Conservation (phyloP, 2,797 vertebrate genomes). For the Valencia hispanica region DNA sequence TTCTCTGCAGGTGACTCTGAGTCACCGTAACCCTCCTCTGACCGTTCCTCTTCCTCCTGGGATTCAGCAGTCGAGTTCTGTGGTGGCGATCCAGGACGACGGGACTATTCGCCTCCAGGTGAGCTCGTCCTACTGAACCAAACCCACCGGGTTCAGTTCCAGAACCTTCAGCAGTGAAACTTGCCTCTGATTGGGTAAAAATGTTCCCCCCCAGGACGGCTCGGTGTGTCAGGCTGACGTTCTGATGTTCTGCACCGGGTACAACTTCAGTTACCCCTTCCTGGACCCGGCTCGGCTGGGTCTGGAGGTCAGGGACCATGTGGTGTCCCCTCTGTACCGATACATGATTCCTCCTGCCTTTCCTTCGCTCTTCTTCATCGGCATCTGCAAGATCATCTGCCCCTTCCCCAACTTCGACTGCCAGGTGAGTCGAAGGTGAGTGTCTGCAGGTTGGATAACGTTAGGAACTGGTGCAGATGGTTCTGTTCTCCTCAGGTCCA, state of each 20-base stretch:
- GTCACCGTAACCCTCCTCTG: constrained; percentile 67
- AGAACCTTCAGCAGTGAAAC: neutral
- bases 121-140: neutral
- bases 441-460: fast-evolving
- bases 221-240: constrained; percentile 58
- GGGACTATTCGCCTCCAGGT: constrained; percentile 73
- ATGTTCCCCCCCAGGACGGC: constrained; percentile 65
- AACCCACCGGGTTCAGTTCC: neutral
- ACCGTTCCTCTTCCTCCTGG: constrained; percentile 63
- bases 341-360: constrained; percentile 76
- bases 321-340: constrained; percentile 76
- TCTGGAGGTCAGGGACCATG: constrained; percentile 65
- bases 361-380: constrained; percentile 81
- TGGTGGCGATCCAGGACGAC: constrained; percentile 61
- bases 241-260: constrained; percentile 85
- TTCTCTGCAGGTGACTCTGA: constrained; percentile 75
- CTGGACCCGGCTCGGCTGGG: constrained; percentile 62
- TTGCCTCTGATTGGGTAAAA: constrained; percentile 1
- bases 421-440: constrained; percentile 74
- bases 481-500: constrained; percentile 57
- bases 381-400: constrained; percentile 80
- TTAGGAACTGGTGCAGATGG: neutral
- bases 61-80: constrained; percentile 60
- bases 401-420: constrained; percentile 83
- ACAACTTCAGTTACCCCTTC: constrained; percentile 81